These are phyloP conservation scores for Pseudois nayaur DNA, from an alignment of 2,113 vertebrate genomes.

Conservation along the genomic window DNA sequence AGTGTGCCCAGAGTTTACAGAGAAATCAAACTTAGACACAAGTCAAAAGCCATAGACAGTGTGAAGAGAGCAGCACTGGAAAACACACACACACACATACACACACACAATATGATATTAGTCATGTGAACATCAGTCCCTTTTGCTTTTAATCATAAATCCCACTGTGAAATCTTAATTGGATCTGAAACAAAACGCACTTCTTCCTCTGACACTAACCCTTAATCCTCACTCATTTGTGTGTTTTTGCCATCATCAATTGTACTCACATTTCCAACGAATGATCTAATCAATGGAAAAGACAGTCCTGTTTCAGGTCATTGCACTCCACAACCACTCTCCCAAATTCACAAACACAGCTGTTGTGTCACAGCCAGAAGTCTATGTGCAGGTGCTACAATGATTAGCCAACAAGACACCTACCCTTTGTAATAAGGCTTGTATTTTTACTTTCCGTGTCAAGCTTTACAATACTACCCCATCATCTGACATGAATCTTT, in stretches of 20 bases:
- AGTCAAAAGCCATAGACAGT: background rate
- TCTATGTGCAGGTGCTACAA: background rate
- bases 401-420: background rate
- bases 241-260: background rate
- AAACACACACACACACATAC: background rate
- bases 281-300: background rate
- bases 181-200: background rate
- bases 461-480: background rate
- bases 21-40: background rate
- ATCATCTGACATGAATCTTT: conserved; percentile 6
- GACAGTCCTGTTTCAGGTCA: background rate
- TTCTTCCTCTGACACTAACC: background rate
- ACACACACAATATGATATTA: background rate
- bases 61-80: background rate
- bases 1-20: background rate
- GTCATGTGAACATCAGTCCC: background rate
- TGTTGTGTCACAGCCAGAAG: background rate
- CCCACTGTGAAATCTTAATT: background rate
- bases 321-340: background rate
- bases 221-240: background rate
- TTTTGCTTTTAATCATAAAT: background rate
- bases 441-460: conserved; percentile 11
- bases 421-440: conserved; percentile 17
- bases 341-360: background rate
- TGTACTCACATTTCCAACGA: background rate